Evolutionary conservation across 2,797 vertebrate species (phyloP).

Genomic region (Chaenodraco wilsoni): DNA sequence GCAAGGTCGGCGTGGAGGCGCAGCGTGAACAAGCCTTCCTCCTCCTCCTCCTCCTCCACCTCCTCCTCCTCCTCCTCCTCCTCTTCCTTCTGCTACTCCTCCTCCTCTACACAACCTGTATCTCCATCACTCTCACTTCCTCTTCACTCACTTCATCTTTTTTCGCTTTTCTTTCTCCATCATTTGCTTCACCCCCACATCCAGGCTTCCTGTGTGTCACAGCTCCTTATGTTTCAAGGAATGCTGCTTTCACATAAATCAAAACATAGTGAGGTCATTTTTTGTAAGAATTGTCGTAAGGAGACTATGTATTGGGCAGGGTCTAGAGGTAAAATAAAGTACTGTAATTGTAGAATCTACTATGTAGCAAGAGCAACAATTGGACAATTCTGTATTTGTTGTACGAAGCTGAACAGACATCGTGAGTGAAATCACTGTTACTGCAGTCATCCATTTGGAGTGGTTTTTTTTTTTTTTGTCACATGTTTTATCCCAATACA

Average conservation of each 20-base stretch:
- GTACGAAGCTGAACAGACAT: neutral
- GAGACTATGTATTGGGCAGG: slow-evolving; percentile 1
- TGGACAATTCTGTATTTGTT: neutral
- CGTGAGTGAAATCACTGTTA: neutral
- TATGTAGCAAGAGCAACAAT: neutral
- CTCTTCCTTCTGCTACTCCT: slow-evolving; percentile 57
- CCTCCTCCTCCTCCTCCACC: neutral
- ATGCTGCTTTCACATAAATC: slow-evolving; percentile 37
- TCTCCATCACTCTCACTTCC: slow-evolving; percentile 31
- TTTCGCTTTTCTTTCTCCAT: slow-evolving; percentile 4
- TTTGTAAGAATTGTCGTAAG: slow-evolving; percentile 10
- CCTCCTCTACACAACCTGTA: slow-evolving; percentile 29
- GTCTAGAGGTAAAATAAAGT: neutral
- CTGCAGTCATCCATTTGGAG: neutral
- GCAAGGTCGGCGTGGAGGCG: slow-evolving; percentile 66
- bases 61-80: slow-evolving; percentile 48
- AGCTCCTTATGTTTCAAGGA: slow-evolving; percentile 32
- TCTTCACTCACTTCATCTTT: slow-evolving; percentile 26
- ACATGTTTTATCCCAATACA: neutral
- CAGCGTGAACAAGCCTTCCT: slow-evolving; percentile 59
- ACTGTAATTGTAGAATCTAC: neutral
- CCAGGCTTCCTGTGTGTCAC: slow-evolving; percentile 30
- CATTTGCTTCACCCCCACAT: slow-evolving; percentile 11
- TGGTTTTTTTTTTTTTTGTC: neutral
- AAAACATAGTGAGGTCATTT: slow-evolving; percentile 28